Conservation (phyloP, 1,140 invertebrate genomes). For the Procambarus virginalis region DNA sequence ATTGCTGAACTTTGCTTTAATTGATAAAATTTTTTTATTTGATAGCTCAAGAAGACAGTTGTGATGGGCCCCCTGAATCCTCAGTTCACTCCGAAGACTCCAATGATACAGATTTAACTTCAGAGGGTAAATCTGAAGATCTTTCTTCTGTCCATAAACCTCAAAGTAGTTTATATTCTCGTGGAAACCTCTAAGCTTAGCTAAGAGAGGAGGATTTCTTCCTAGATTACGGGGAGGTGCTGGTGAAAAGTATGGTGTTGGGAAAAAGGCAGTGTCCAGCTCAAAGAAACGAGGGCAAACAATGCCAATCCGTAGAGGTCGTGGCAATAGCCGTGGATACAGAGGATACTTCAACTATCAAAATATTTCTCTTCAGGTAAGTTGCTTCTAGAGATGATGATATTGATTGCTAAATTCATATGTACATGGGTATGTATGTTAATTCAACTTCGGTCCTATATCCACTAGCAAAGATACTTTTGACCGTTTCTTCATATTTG, state of each 20-base stretch:
- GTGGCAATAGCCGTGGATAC: slow-evolving; percentile 62
- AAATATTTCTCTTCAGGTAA: slow-evolving; percentile 55
- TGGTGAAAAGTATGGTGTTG: slow-evolving; percentile 36
- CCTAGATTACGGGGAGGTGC: slow-evolving; percentile 60
- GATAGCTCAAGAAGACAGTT: slow-evolving; percentile 49
- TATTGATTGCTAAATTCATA: background rate
- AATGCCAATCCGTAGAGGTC: slow-evolving; percentile 56
- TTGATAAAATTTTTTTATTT: background rate
- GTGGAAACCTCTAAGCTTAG: slow-evolving; percentile 61
- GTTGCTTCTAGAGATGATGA: background rate
- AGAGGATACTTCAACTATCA: slow-evolving; percentile 69
- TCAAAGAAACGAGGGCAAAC: slow-evolving; percentile 49
- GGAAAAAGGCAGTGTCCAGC: slow-evolving; percentile 58
- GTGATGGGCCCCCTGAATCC: slow-evolving; percentile 49
- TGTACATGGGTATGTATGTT: too few species aligned
- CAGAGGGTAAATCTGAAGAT: slow-evolving; percentile 51
- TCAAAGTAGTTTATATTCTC: slow-evolving; percentile 34
- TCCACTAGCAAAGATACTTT: background rate
- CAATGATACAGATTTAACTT: slow-evolving; percentile 44
- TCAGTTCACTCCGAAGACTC: slow-evolving; percentile 52
- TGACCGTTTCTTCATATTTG: background rate
- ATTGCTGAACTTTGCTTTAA: too few species aligned
- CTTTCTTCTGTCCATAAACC: slow-evolving; percentile 25
- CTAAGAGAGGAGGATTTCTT: slow-evolving; percentile 61
- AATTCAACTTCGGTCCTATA: too few species aligned